Conservation (phyloP, 2,797 vertebrate genomes). For the Peromyscus eremicus region DNA sequence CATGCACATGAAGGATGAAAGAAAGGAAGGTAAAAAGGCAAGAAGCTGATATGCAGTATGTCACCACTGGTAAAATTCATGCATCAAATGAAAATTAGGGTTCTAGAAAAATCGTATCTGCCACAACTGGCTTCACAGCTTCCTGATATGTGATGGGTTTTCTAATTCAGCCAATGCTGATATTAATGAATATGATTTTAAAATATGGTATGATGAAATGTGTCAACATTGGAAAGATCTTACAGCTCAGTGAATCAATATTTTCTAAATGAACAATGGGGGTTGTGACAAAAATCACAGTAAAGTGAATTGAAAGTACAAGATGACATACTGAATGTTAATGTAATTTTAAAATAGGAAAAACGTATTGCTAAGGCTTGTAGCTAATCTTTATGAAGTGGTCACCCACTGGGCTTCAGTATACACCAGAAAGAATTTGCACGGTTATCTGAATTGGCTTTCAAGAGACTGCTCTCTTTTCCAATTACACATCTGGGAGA, state of each 20-base stretch:
- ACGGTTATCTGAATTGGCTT: neutral
- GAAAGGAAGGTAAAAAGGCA: neutral
- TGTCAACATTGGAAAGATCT: conserved; percentile 40
- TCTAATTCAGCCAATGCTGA: neutral
- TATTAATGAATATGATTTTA: conserved; percentile 34
- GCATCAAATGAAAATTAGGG: conserved; percentile 17
- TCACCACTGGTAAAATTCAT: conserved; percentile 37
- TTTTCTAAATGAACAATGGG: conserved; percentile 47
- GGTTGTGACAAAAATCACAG: neutral
- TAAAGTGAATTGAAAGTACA: neutral
- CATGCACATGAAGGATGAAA: neutral
- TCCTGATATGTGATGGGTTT: neutral
- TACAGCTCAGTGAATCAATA: conserved; percentile 19
- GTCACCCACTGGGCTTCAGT: conserved; percentile 7
- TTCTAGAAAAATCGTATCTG: conserved; percentile 13
- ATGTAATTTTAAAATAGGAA: conserved; percentile 31
- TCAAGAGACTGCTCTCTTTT: conserved; percentile 20
- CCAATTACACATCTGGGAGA: neutral
- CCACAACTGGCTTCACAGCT: neutral
- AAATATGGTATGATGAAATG: conserved; percentile 35
- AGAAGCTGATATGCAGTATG: neutral
- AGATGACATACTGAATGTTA: conserved; percentile 9
- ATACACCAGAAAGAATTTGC: conserved; percentile 20
- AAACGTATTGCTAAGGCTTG: conserved; percentile 13
- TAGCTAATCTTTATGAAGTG: conserved; percentile 21